Evolutionary conservation across 2,797 vertebrate genomes (phyloP).

Genomic region (Gallinago stenura): DNA sequence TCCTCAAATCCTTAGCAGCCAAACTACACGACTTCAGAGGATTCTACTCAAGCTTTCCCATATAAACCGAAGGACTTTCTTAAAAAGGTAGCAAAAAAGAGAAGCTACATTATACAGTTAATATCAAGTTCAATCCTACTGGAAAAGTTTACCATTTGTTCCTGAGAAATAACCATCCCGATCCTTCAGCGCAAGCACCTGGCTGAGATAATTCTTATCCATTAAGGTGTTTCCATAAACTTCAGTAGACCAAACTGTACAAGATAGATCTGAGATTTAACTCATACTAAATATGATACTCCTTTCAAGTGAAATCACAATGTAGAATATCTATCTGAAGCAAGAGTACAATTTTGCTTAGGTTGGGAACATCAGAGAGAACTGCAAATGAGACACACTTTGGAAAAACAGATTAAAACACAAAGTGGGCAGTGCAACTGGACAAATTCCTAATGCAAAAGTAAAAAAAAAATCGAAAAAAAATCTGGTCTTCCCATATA

Average conservation of each 20-base stretch:
- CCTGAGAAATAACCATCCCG: background rate
- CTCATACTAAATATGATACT: background rate
- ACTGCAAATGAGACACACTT: background rate
- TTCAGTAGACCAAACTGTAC: background rate
- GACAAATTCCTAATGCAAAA: background rate
- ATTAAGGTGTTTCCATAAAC: background rate
- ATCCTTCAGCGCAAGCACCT: background rate
- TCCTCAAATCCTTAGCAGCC: background rate
- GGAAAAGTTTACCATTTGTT: background rate
- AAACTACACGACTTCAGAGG: slow-evolving; percentile 6
- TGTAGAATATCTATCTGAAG: background rate
- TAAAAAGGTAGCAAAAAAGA: background rate
- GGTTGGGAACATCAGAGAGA: background rate
- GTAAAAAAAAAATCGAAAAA: background rate
- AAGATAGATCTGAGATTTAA: background rate
- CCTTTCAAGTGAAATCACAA: background rate
- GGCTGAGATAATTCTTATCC: background rate
- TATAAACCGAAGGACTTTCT: background rate
- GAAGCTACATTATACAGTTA: background rate
- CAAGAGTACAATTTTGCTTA: background rate
- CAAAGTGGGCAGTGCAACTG: background rate
- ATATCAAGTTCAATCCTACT: background rate
- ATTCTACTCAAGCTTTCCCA: background rate
- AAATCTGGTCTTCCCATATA: background rate
- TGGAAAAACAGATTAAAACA: background rate